Base-by-base conservation (phyloP, 2,888 invertebrate species). In the Agriotes lineatus region DNA sequence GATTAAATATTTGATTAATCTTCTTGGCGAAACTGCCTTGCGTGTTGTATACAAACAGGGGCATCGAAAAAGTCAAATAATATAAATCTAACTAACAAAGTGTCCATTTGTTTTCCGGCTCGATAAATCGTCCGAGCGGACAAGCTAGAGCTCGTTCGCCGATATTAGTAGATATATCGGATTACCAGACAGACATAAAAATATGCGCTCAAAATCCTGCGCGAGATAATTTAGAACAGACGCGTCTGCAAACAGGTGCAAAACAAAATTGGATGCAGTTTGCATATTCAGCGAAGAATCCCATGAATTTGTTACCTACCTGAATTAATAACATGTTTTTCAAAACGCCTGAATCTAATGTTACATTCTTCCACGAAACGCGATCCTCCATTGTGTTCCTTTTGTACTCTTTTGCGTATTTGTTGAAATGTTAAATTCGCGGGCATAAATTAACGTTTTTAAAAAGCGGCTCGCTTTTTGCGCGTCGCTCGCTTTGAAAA, bases 311-410 rank as follows among this genome's bases (percentile, higher is more conserved):
- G 58, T 69, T 56, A 48, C 50, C 60, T 67, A 64, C 67, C 67
- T 67, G 70, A 70, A 60, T 70, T 70, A 70, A 70, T 70, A 64
- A 70, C 59, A 69, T 64, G 69, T 60, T 69, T 64, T 65, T 54
- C 35, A 58, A 58, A 69, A 69, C 37, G 35, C 56, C 44, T 35
- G 20, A 59, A 61, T 57, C 56, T 61, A 30, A 60, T 48, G 19
- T 61, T 39, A 22, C 35, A 58, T 58, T 58, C 16, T 68, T 63
- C 68, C 54, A 54, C 63, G 68, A 68, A 68, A 58, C 19, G 16
- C 48, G 44, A 22, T 33, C 59, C 18, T 10, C 25, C 14, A n/a
- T 35, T 1, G 20, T 18, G 30, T 30, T 37, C 10, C 16, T 9
- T 37, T 56, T 33, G 25, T 19, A 4, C 25, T 50, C n/a, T 50